Evolutionary conservation across 1,140 invertebrate species (phyloP), one percentile per base, ranked within the genome.

Genomic region (Aradophagus sp.): DNA sequence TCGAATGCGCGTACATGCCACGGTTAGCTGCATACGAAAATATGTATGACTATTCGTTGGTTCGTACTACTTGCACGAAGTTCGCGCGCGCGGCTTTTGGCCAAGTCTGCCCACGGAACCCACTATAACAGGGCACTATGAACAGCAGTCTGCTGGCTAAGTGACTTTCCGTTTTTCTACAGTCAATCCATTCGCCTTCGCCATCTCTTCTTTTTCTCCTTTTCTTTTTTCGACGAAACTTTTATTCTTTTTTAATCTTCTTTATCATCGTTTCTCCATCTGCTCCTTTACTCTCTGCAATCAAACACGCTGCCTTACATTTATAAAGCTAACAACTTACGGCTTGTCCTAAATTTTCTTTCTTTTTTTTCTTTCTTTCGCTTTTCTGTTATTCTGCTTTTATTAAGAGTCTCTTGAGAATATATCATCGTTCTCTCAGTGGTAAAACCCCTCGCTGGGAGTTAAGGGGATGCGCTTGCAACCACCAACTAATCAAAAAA

Each of bases 81-180:
- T 39, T 62, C 62, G 62, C 63, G 29, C 35, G 48, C 63, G 58
- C 47, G 45, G 53, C 52, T 59, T 74, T 79, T 78, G 74, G 80
- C 76, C 77, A 29, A 50, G 74, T 84, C 84, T 84, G 82, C 80
- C 83, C 77, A 75, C 69, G 77, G 78, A 80, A 83, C 80, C 83
- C 81, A 79, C 83, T 85, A 84, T 85, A 84, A 85, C 81, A 84
- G 83, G 81, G 80, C 82, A 84, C 81, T 84, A 84, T 84, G 76
- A 84, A 85, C 83, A 84, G 83, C 81, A 84, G 78, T 85, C 74
- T 80, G 82, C 80, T 82, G 82, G 80, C 82, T 83, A 84, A 83
- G 79, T 83, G 81, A 85, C 78, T 84, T 83, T 82, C 78, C 77
- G 74, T 84, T 29, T n/a, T 78, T 83, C 79, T 83, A 81, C 79